These are phyloP conservation scores for Rhea americana DNA, from an alignment of 2,113 vertebrate genomes.

Conservation along the genomic window DNA sequence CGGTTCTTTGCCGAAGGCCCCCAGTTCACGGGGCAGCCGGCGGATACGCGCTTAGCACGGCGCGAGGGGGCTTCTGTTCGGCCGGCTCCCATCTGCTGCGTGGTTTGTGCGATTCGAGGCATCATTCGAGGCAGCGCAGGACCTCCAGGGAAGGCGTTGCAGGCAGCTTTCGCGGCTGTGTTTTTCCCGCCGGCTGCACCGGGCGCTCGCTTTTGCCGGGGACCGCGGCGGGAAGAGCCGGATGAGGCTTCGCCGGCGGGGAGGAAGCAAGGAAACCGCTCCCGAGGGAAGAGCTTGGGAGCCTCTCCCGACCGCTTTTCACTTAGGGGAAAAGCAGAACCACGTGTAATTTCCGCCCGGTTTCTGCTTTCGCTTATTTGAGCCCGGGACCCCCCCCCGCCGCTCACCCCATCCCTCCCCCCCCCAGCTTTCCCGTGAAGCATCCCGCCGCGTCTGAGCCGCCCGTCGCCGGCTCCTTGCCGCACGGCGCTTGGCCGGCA, in stretches of 20 bases:
- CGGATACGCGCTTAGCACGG: too few species aligned
- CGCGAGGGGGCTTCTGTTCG: too few species aligned
- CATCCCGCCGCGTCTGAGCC: too few species aligned
- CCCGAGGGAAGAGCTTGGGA: background rate
- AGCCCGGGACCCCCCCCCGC: too few species aligned
- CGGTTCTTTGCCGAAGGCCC: too few species aligned
- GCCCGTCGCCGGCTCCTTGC: too few species aligned
- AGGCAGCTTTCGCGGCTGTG: background rate
- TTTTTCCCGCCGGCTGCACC: background rate
- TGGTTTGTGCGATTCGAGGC: background rate
- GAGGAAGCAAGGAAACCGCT: background rate
- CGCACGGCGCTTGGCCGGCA: too few species aligned
- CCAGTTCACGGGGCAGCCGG: too few species aligned
- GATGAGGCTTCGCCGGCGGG: rapidly evolving
- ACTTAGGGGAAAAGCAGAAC: slow-evolving; percentile 26
- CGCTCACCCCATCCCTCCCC: too few species aligned
- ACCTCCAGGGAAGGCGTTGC: background rate
- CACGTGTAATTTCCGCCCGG: background rate
- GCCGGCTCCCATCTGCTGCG: rapidly evolving
- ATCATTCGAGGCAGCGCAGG: background rate
- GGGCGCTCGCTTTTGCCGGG: too few species aligned
- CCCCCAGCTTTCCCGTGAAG: background rate
- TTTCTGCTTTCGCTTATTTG: slow-evolving; percentile 7
- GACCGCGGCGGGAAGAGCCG: background rate
- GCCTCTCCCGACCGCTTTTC: background rate